phyloP scores from a whole-genome alignment of 2,113 vertebrate species.

The Scartelaos histophorus region DNA sequence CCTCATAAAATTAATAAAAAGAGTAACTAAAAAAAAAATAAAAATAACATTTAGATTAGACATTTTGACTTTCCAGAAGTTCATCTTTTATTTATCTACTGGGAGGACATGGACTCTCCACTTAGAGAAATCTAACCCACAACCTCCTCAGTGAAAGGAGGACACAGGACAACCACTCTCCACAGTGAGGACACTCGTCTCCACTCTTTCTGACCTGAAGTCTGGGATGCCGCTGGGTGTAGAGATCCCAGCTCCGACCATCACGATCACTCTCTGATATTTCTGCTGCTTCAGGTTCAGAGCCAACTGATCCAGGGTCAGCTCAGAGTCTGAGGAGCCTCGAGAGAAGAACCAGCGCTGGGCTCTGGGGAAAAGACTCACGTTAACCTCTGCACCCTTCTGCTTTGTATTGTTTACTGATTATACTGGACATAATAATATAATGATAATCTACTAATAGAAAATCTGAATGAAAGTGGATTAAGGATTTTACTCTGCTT shows the following conservation, averaged over 20 bases:
- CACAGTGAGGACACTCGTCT: too few relatives aligned
- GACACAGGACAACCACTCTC: too few relatives aligned
- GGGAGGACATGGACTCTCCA: too few relatives aligned
- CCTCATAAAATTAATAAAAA: too few relatives aligned
- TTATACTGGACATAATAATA: neutral
- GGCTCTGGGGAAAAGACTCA: neutral
- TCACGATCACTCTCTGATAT: conserved; percentile 83
- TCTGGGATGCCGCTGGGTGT: conserved; percentile 94
- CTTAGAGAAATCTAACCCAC: too few relatives aligned
- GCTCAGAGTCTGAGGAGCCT: neutral
- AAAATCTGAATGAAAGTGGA: neutral
- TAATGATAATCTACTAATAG: neutral
- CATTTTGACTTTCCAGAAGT: too few relatives aligned
- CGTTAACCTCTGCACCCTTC: neutral
- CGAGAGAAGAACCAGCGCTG: conserved; percentile 33
- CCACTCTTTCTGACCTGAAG: neutral
- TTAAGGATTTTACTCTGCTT: too few relatives aligned
- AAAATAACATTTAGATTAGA: too few relatives aligned
- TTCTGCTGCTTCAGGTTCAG: conserved; percentile 72
- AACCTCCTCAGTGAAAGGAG: too few relatives aligned
- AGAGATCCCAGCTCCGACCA: conserved; percentile 93
- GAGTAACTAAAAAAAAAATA: too few relatives aligned
- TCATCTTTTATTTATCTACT: too few relatives aligned
- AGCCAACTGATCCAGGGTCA: conserved; percentile 55
- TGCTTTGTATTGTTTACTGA: neutral